Conservation (phyloP, 2,113 vertebrate genomes). For the Otolemur garnettii region DNA sequence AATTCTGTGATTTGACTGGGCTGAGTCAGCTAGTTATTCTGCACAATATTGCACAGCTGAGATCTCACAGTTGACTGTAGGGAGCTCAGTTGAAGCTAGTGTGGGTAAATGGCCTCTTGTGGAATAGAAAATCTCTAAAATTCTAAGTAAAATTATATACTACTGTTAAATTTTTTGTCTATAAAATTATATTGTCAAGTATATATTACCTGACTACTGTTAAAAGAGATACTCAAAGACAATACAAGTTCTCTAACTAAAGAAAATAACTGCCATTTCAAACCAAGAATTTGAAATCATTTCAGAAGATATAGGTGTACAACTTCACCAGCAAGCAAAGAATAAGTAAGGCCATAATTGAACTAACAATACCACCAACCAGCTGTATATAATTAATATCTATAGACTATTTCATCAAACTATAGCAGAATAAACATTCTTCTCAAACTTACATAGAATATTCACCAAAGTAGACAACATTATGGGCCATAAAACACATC, state of each 20-base stretch:
- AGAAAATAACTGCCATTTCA: neutral
- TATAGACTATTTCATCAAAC: neutral
- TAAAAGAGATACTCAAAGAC: neutral
- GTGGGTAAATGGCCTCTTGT: neutral
- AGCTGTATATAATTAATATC: neutral
- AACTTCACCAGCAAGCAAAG: neutral
- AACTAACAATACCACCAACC: neutral
- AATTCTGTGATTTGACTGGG: neutral
- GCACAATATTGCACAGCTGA: neutral
- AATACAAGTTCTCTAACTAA: neutral
- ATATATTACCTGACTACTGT: neutral
- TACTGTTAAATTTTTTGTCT: neutral
- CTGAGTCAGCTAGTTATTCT: neutral
- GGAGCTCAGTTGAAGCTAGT: neutral
- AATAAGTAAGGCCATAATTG: neutral
- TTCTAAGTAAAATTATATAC: neutral
- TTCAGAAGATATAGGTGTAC: neutral
- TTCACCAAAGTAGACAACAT: neutral
- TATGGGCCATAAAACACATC: neutral
- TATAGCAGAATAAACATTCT: neutral
- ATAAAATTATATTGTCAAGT: neutral
- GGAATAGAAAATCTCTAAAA: neutral
- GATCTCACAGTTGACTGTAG: neutral
- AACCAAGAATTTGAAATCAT: neutral
- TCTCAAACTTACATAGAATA: neutral